Conservation (phyloP, 2,797 vertebrate species). For the Heterohyrax brucei region DNA sequence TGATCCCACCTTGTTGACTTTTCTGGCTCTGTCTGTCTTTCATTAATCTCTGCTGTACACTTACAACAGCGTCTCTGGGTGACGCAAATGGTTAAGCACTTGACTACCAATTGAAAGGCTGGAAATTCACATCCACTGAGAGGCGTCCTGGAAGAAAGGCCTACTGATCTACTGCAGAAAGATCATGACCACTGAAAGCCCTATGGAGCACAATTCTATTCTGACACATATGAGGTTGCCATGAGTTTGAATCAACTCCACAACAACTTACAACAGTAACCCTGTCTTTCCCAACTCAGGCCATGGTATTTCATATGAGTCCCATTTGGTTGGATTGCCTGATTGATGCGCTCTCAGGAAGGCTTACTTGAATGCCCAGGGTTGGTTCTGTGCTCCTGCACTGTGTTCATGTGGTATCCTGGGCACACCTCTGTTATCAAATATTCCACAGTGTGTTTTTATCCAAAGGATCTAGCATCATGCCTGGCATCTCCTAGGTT, state of each 20-base stretch:
- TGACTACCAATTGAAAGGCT: no score
- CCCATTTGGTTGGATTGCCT: background rate
- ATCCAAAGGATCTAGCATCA: background rate
- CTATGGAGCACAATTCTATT: no score
- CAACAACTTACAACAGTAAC: background rate
- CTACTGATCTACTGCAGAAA: no score
- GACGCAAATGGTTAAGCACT: no score
- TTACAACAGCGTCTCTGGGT: background rate
- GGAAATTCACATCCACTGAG: no score
- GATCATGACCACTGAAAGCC: no score
- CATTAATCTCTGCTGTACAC: background rate
- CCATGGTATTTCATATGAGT: background rate
- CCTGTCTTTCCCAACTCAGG: background rate
- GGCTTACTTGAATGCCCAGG: background rate
- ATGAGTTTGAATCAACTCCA: no score
- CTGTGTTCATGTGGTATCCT: no score
- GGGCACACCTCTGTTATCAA: background rate
- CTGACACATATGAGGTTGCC: no score
- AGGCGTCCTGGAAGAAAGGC: no score
- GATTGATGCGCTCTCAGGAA: background rate
- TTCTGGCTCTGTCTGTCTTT: background rate
- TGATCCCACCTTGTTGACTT: background rate
- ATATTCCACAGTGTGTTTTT: background rate
- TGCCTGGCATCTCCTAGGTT: background rate
- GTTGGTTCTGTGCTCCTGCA: background rate